A percentile compares a stretch with the other conserved stretches of the same genome.
Conservation (phyloP, 2,888 invertebrate species). For the Andrena marginata region DNA sequence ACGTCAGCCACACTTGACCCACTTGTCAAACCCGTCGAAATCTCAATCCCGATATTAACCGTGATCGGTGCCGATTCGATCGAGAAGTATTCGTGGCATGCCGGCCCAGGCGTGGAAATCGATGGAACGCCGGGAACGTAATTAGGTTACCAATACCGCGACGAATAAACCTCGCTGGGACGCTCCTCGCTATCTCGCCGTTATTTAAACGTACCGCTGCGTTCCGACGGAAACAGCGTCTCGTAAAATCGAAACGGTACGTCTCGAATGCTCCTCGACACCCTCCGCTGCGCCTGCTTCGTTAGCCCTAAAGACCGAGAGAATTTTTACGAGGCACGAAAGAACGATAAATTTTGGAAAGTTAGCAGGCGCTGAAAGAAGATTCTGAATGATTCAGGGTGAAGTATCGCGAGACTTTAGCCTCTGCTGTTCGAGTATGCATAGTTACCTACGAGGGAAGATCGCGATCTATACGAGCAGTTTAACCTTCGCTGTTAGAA, state of each 20-base stretch:
- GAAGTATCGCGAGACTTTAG: not conserved
- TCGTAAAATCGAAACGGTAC: not conserved
- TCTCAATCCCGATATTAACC: slow-evolving; percentile 64
- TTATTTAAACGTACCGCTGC: slow-evolving; percentile 4
- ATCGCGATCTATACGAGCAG: not conserved
- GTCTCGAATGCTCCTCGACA: too few relatives aligned
- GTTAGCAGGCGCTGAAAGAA: not conserved
- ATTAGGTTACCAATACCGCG: slow-evolving; percentile 37
- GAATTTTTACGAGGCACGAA: not conserved
- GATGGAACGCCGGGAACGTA: slow-evolving; percentile 42
- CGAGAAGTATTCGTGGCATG: slow-evolving; percentile 50
- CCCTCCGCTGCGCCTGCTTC: not conserved
- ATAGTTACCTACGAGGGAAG: not conserved
- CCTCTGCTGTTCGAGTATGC: not conserved
- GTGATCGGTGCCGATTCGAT: slow-evolving; percentile 41
- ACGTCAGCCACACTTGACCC: slow-evolving; percentile 73
- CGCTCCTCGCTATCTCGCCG: not conserved
- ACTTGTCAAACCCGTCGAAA: slow-evolving; percentile 65
- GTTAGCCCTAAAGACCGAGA: not conserved
- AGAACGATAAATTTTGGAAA: not conserved
- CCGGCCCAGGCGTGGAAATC: slow-evolving; percentile 29
- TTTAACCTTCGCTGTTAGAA: not conserved
- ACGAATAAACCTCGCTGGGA: slow-evolving; percentile 3
- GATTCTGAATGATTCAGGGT: slow-evolving; percentile 1
- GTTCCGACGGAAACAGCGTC: too few relatives aligned